phyloP scores from a whole-genome alignment of 2,113 vertebrate species.

The Coptodon bakossiorum region DNA sequence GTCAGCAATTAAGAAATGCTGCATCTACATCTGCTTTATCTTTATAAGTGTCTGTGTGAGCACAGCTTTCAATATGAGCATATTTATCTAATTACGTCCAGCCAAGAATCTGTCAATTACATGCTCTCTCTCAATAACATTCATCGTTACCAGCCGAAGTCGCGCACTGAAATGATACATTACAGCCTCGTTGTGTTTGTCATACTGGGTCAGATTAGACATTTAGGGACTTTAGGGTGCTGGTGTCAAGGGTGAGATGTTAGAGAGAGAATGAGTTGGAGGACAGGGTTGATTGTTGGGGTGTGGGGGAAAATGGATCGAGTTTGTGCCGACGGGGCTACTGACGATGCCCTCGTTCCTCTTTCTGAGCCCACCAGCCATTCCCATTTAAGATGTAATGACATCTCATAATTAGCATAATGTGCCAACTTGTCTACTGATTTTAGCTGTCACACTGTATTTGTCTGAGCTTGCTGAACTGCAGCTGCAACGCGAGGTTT shows the following conservation, averaged over 20 bases:
- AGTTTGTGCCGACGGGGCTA: conserved; percentile 39
- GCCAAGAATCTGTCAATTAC: not conserved
- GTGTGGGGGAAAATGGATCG: conserved; percentile 21
- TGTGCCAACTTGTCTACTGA: conserved; percentile 72
- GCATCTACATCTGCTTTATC: not conserved
- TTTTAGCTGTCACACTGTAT: conserved; percentile 71
- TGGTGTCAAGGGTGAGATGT: conserved; percentile 38
- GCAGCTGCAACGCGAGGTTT: conserved; percentile 1
- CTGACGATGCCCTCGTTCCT: conserved; percentile 70
- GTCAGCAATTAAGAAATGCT: not conserved
- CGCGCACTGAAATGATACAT: conserved; percentile 19
- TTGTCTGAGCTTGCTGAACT: conserved; percentile 70
- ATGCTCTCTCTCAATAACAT: conserved; percentile 20
- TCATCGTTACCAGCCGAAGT: conserved; percentile 29
- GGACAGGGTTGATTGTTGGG: not conserved
- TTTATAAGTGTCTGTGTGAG: not conserved
- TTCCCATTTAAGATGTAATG: conserved; percentile 70
- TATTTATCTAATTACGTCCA: not conserved
- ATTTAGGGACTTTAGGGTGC: conserved; percentile 48
- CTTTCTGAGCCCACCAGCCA: conserved; percentile 52
- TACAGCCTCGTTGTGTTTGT: conserved; percentile 8
- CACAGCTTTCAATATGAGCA: not conserved
- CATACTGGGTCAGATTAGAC: conserved; percentile 50
- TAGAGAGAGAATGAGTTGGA: conserved; percentile 1
- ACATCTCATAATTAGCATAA: conserved; percentile 74